phyloP scores from a whole-genome alignment of 2,888 invertebrate species.

The Steinernema carpocapsae region DNA sequence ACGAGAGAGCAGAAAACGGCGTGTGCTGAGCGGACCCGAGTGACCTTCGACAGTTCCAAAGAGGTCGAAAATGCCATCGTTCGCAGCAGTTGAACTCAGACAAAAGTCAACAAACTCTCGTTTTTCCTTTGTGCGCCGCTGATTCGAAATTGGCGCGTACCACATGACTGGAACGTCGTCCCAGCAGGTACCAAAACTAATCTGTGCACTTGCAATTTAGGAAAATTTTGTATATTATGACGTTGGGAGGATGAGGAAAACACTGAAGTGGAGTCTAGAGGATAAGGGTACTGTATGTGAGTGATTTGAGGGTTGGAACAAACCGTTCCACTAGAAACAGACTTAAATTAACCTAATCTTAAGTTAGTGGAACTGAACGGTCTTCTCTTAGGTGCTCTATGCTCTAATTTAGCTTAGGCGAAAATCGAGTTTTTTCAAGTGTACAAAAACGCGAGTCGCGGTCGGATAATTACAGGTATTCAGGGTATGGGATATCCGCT shows the following conservation, averaged over 20 bases:
- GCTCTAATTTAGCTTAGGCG: no score
- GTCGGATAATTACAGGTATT: no score
- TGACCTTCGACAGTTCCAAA: background rate
- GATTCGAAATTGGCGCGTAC: background rate
- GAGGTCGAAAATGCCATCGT: background rate
- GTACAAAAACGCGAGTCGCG: no score
- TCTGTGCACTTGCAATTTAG: background rate
- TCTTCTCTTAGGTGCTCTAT: no score
- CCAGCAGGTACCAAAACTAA: background rate
- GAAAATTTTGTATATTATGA: background rate
- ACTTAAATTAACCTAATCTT: no score
- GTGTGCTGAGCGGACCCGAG: background rate
- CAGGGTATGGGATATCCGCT: no score
- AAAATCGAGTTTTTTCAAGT: no score
- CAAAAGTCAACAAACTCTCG: slow-evolving; percentile 9
- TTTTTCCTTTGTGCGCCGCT: background rate
- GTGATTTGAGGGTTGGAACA: no score
- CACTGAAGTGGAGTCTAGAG: background rate
- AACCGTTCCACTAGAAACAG: no score
- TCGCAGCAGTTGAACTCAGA: background rate
- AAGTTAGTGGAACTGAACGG: no score
- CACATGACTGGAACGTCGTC: slow-evolving; percentile 12
- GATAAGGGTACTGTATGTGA: background rate
- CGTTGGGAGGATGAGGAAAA: no score
- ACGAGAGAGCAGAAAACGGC: no score